These are phyloP conservation scores for Napeogenes inachia DNA, from an alignment of 2,888 invertebrate genomes.

Conservation along the genomic window DNA sequence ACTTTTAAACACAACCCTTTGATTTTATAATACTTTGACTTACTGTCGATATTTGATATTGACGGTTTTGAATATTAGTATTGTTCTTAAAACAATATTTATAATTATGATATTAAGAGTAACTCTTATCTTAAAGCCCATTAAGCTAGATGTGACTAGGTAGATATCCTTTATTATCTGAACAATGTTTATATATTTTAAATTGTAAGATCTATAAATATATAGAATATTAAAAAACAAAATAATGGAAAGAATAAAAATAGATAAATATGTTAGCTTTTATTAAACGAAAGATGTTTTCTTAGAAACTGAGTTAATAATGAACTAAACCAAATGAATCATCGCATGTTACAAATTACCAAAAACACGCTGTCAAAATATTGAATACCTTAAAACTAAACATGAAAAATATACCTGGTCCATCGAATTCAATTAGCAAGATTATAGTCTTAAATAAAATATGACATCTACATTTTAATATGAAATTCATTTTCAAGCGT, in stretches of 20 bases:
- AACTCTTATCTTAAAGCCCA: too few relatives aligned
- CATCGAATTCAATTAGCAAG: slow-evolving; percentile 14
- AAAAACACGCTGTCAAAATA: not conserved
- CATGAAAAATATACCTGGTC: slow-evolving; percentile 5
- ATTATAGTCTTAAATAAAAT: slow-evolving; percentile 3
- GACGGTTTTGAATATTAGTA: not conserved
- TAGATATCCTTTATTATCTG: too few relatives aligned
- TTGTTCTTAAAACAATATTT: too few relatives aligned
- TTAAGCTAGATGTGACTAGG: too few relatives aligned
- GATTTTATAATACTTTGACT: slow-evolving; percentile 3
- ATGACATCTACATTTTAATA: slow-evolving; percentile 7
- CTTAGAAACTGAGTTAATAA: not conserved
- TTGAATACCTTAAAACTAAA: not conserved
- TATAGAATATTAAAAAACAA: too few relatives aligned
- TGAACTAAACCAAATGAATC: not conserved
- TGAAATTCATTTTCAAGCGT: slow-evolving; percentile 25
- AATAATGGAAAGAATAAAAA: too few relatives aligned
- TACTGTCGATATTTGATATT: slow-evolving; percentile 2
- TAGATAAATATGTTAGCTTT: too few relatives aligned
- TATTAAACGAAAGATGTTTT: too few relatives aligned
- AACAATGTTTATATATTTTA: too few relatives aligned
- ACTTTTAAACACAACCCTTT: slow-evolving; percentile 22
- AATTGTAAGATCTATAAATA: too few relatives aligned
- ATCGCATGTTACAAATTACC: not conserved
- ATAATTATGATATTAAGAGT: too few relatives aligned